These are phyloP conservation scores for Cecropterus lyciades DNA, from an alignment of 1,140 invertebrate genomes.

Conservation along the genomic window DNA sequence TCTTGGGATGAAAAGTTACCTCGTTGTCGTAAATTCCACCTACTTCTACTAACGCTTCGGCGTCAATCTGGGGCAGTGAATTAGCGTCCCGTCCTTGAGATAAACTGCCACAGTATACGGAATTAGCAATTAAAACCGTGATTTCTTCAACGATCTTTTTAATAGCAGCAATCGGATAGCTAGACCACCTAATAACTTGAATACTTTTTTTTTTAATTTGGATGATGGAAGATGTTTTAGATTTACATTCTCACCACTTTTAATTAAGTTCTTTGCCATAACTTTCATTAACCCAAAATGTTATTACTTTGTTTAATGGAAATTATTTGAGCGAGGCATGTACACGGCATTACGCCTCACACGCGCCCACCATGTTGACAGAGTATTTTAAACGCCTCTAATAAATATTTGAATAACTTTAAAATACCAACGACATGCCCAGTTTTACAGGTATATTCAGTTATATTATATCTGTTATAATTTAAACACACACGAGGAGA, in stretches of 20 bases:
- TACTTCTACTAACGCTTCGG: constrained; percentile 1
- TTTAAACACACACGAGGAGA: too few relatives aligned
- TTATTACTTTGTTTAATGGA: too few relatives aligned
- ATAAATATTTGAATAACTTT: constrained; percentile 1
- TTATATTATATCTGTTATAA: too few relatives aligned
- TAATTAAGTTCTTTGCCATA: neutral
- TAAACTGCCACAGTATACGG: too few relatives aligned
- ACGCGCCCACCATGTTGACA: neutral
- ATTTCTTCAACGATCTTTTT: neutral
- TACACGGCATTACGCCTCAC: neutral
- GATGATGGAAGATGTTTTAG: too few relatives aligned
- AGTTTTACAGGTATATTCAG: too few relatives aligned
- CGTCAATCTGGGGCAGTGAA: neutral
- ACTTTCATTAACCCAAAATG: too few relatives aligned
- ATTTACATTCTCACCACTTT: neutral
- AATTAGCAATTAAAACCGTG: neutral
- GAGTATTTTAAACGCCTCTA: neutral
- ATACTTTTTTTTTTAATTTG: too few relatives aligned
- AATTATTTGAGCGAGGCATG: neutral
- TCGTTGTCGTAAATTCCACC: constrained; percentile 4
- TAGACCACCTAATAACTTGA: too few relatives aligned
- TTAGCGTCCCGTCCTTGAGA: neutral
- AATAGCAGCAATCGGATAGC: too few relatives aligned
- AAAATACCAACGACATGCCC: neutral
- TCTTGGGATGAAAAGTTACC: constrained; percentile 1